phyloP scores from a whole-genome alignment of 2,797 vertebrate species.

The Mionectes olivaceus region DNA sequence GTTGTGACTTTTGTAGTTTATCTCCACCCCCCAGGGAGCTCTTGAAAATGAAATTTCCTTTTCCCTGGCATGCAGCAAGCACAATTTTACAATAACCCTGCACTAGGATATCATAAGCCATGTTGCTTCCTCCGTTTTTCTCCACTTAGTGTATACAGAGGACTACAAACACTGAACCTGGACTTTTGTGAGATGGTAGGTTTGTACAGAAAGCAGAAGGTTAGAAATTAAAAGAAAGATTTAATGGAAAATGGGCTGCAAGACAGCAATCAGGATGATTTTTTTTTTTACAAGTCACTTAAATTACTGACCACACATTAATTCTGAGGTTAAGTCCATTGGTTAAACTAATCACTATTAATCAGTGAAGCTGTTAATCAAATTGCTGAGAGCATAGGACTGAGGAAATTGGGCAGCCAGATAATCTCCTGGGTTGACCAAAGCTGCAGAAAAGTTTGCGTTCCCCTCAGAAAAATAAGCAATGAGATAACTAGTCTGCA shows the following conservation, averaged over 20 bases:
- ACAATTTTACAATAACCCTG: conserved; percentile 50
- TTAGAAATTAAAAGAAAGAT: conserved; percentile 30
- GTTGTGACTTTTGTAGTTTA: conserved; percentile 73
- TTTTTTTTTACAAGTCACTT: conserved; percentile 49
- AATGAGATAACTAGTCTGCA: background rate
- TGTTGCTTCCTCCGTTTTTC: conserved; percentile 24
- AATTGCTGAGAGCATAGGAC: conserved; percentile 16
- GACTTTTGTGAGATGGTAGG: background rate
- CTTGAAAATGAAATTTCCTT: conserved; percentile 73
- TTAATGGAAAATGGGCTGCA: conserved; percentile 44
- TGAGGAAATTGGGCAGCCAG: background rate
- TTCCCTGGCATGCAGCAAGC: conserved; percentile 43
- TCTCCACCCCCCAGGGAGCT: conserved; percentile 43
- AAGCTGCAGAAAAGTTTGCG: background rate
- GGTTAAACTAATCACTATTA: conserved; percentile 76
- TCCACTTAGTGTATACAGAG: background rate
- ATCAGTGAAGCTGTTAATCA: conserved; percentile 76
- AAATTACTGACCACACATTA: conserved; percentile 67
- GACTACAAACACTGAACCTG: conserved; percentile 12
- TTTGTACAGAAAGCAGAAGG: conserved; percentile 12
- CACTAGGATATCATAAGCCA: conserved; percentile 49
- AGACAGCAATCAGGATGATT: conserved; percentile 33
- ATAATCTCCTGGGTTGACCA: conserved; percentile 55
- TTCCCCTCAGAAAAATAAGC: background rate
- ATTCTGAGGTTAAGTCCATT: conserved; percentile 67